phyloP scores from a whole-genome alignment of 2,797 vertebrate genomes.

The Malurus splendens region DNA sequence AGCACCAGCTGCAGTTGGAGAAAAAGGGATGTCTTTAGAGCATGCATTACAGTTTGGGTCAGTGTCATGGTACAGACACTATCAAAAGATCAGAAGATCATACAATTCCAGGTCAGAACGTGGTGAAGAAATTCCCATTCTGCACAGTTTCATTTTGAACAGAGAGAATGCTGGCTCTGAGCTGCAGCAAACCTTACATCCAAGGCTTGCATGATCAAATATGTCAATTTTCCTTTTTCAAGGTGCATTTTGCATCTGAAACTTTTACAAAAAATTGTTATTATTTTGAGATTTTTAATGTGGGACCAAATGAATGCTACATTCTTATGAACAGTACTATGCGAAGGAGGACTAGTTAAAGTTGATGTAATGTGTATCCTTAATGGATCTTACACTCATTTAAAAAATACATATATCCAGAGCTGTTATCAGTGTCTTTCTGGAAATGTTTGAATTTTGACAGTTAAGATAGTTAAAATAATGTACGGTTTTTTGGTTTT shows the following conservation, averaged over 20 bases:
- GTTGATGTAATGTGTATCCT: not conserved
- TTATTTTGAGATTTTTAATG: not conserved
- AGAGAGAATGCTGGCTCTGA: not conserved
- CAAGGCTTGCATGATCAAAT: accelerated
- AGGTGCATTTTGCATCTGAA: not conserved
- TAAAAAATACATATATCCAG: not conserved
- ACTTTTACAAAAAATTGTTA: not conserved
- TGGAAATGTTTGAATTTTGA: not conserved
- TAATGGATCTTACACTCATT: not conserved
- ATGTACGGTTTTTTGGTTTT: not conserved
- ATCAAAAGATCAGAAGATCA: not conserved
- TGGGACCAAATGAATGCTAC: not conserved
- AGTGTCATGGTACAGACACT: not conserved
- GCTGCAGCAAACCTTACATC: not conserved
- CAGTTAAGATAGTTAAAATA: not conserved
- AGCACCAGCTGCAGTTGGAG: not conserved
- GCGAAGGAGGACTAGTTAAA: not conserved
- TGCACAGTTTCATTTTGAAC: not conserved
- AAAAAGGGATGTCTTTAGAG: not conserved
- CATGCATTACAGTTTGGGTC: not conserved
- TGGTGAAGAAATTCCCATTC: not conserved
- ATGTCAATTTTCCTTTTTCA: not conserved
- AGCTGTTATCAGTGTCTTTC: not conserved
- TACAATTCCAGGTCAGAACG: not conserved
- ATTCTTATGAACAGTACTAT: not conserved